phyloP scores from a whole-genome alignment of 2,113 vertebrate genomes.

The Pampusana beccarii region DNA sequence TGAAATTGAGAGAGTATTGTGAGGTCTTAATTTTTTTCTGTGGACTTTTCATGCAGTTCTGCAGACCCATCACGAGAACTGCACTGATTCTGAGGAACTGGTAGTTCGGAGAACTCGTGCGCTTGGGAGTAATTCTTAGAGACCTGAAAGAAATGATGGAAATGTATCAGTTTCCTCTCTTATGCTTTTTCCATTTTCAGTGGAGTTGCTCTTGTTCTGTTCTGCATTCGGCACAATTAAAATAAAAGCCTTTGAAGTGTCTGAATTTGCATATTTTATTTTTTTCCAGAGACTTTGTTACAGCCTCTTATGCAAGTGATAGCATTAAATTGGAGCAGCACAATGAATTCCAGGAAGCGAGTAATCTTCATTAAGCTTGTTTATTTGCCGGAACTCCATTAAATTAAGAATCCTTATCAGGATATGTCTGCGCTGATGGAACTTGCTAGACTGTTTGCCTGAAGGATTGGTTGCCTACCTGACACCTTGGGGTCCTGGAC shows the following conservation, averaged over 20 bases:
- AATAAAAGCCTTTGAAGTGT: slow-evolving; percentile 69
- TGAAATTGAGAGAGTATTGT: not conserved
- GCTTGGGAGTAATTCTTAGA: not conserved
- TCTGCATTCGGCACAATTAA: slow-evolving; percentile 66
- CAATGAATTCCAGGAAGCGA: slow-evolving; percentile 60
- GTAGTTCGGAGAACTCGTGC: not conserved
- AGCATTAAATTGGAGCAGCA: slow-evolving; percentile 56
- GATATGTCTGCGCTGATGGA: not conserved
- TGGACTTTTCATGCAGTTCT: not conserved
- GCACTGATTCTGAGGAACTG: not conserved
- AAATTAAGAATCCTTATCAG: slow-evolving; percentile 61
- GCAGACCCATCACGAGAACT: not conserved
- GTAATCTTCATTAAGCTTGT: slow-evolving; percentile 67
- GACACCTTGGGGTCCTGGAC: not conserved
- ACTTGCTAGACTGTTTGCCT: not conserved
- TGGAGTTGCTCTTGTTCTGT: slow-evolving; percentile 50
- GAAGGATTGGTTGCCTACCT: not conserved
- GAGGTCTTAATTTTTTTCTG: not conserved
- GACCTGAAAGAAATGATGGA: not conserved
- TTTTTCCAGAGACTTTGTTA: slow-evolving; percentile 48
- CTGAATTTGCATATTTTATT: slow-evolving; percentile 68
- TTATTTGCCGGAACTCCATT: slow-evolving; percentile 66
- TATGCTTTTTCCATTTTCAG: slow-evolving; percentile 33
- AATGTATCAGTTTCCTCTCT: slow-evolving; percentile 24
- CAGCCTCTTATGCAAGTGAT: slow-evolving; percentile 55